Conservation (phyloP, 2,113 vertebrate species). For the Centropristis striata region DNA sequence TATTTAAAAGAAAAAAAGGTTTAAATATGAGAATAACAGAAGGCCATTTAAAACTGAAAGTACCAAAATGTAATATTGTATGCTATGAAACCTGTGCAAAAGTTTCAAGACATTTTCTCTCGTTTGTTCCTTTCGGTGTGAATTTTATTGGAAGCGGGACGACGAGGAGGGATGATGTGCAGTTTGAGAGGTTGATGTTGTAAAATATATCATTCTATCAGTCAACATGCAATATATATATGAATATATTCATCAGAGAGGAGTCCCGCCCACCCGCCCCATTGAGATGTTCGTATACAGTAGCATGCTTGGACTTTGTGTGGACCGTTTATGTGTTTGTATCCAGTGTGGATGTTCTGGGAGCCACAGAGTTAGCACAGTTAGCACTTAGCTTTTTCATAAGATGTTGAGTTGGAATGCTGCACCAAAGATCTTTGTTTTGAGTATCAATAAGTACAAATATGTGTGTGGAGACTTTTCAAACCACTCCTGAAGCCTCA, state of each 20-base stretch:
- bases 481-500: background rate
- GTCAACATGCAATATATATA: constrained; percentile 76
- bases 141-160: constrained; percentile 66
- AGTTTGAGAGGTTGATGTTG: constrained; percentile 62
- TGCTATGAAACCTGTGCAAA: constrained; percentile 80
- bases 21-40: constrained; percentile 79
- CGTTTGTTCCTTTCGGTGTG: constrained; percentile 67
- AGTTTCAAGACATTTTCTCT: constrained; percentile 72
- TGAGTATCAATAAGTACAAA: constrained; percentile 30
- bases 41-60: constrained; percentile 80
- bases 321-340: constrained; percentile 76
- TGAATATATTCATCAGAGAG: constrained; percentile 54
- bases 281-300: constrained; percentile 76
- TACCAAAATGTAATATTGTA: constrained; percentile 85
- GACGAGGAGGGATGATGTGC: constrained; percentile 75
- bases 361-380: constrained; percentile 52
- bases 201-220: constrained; percentile 73
- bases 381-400: constrained; percentile 43
- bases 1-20: constrained; percentile 73
- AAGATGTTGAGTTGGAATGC: constrained; percentile 42
- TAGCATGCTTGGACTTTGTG: constrained; percentile 83
- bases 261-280: constrained; percentile 32
- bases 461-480: background rate
- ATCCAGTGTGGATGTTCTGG: constrained; percentile 65
- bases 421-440: constrained; percentile 38